These are phyloP conservation scores for Drosophila neonasuta DNA, from an alignment of 2,888 invertebrate species.

Conservation along the genomic window DNA sequence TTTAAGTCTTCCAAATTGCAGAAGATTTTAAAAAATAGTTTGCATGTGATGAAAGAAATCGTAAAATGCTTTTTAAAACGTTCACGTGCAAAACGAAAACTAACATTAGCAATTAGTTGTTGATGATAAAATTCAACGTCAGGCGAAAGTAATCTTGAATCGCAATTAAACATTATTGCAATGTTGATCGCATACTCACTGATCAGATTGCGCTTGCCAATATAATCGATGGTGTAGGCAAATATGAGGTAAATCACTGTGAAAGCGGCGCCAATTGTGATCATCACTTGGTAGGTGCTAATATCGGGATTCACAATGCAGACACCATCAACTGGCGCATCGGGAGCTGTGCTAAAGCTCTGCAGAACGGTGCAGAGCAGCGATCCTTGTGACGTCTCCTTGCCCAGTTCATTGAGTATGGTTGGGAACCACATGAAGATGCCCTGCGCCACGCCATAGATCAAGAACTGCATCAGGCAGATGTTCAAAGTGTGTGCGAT, in stretches of 20 bases:
- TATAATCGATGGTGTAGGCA: constrained; percentile 84
- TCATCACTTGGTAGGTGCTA: constrained; percentile 86
- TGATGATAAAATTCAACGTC: background rate
- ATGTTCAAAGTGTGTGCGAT: constrained; percentile 78
- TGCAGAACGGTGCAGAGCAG: constrained; percentile 66
- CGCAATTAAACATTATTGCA: background rate
- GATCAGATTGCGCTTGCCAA: constrained; percentile 85
- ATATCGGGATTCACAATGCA: constrained; percentile 85
- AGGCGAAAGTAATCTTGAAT: background rate
- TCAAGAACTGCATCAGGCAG: constrained; percentile 69
- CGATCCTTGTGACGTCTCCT: constrained; percentile 79
- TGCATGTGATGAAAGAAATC: too few species aligned
- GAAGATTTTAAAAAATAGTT: too few species aligned
- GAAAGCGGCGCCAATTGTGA: constrained; percentile 86
- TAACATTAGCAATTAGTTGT: too few species aligned
- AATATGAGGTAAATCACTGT: constrained; percentile 86
- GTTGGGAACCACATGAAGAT: constrained; percentile 81
- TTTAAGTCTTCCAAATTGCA: too few species aligned
- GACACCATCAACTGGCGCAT: background rate
- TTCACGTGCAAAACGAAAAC: too few species aligned
- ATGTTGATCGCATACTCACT: constrained; percentile 74
- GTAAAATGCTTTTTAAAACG: too few species aligned
- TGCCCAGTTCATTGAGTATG: constrained; percentile 76
- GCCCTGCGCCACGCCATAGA: constrained; percentile 79
- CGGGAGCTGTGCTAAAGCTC: constrained; percentile 21